Evolutionary conservation across 1,140 invertebrate species (phyloP), one percentile per base, ranked within the genome.

Genomic region (Charaxes varanes): DNA sequence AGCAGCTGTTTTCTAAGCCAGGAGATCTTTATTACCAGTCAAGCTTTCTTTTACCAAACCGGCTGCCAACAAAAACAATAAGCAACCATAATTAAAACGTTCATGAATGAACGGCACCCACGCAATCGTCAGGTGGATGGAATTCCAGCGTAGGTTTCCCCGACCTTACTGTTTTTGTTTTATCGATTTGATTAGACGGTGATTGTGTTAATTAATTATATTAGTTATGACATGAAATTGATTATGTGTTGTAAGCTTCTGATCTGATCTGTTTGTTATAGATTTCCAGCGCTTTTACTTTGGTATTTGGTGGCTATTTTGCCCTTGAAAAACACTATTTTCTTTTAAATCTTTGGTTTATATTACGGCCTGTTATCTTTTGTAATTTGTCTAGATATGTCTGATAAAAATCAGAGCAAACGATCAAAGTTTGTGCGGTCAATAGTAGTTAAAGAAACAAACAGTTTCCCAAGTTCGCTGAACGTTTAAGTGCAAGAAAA

Each of bases 91-190:
- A n/a, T n/a, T n/a, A n/a, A n/a, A n/a, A n/a, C n/a, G n/a, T n/a
- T n/a, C n/a, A 37, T 38, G 35, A 38, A 38, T 38, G 46, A 44
- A 45, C n/a, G 18, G 11, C 42, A 23, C 41, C 57, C 38, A 46
- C 53, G 49, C 14, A 11, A 28, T 12, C 23, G 40, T 37, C 57
- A 67, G 57, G 55, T 59, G 57, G 48, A 48, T 55, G 43, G 53
- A 59, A 63, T 63, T 53, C 61, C 46, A 51, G 63, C 63, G 61
- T 53, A 61, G 53, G 53, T 48, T 52, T 41, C 26, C 16, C 17
- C 37, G 45, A 41, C 45, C 38, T 48, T 48, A 41, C 22, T 26
- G 17, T 18, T 19, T 26, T 18, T 19, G 30, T 11, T 28, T 12
- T 28, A 15, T 28, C 15, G 16, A 14, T 28, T 14, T 28, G 16